These are phyloP conservation scores for Acipenser ruthenus DNA, from an alignment of 2,797 vertebrate genomes.

Conservation along the genomic window DNA sequence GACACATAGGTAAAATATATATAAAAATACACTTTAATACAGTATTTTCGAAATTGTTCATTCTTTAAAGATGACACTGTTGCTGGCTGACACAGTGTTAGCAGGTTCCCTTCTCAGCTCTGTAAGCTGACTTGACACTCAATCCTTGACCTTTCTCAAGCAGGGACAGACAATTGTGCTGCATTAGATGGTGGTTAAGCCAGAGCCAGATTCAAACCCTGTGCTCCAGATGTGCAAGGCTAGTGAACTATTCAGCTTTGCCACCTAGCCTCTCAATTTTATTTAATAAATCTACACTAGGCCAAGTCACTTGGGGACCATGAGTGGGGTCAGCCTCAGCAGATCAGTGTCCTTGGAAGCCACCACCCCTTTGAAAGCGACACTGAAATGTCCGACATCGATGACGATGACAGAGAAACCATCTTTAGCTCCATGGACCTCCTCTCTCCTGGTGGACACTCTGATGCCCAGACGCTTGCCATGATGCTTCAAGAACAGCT, in stretches of 20 bases:
- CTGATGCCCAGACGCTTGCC: constrained; percentile 91
- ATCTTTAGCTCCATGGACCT: constrained; percentile 97
- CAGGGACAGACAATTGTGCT: no score
- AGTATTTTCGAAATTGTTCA: no score
- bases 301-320: constrained; percentile 93
- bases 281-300: constrained; percentile 40
- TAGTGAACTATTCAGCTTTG: neutral
- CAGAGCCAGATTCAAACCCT: no score
- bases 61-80: no score
- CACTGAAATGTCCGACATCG: constrained; percentile 97
- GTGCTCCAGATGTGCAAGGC: no score
- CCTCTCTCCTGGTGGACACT: constrained; percentile 90
- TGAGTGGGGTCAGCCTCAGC: constrained; percentile 88
- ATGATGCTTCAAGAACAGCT: constrained; percentile 99
- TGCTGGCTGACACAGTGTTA: no score
- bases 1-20: no score
- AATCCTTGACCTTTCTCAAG: no score
- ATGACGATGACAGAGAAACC: constrained; percentile 92
- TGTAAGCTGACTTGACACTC: no score
- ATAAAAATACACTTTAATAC: no score
- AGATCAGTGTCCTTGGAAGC: constrained; percentile 76
- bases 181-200: no score
- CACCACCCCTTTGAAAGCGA: constrained; percentile 93
- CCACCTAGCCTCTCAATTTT: neutral
- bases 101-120: no score